These are phyloP conservation scores for Atherinosoma microstoma DNA, from an alignment of 2,797 vertebrate species.

Conservation along the genomic window DNA sequence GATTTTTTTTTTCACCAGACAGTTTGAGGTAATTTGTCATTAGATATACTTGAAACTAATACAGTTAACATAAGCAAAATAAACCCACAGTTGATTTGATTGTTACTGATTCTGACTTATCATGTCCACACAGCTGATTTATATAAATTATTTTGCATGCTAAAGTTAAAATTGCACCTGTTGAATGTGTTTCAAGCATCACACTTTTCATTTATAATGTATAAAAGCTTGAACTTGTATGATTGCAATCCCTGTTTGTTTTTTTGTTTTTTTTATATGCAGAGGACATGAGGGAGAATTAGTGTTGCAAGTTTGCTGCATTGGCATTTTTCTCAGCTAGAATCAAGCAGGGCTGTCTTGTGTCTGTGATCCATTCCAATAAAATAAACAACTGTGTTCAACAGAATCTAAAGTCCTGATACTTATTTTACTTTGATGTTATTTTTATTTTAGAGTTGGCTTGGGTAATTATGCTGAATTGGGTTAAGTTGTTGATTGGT, in stretches of 20 bases:
- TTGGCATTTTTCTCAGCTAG: slow-evolving; percentile 64
- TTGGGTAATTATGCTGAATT: background rate
- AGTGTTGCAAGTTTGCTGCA: slow-evolving; percentile 58
- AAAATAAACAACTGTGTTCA: slow-evolving; percentile 74
- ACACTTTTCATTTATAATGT: slow-evolving; percentile 37
- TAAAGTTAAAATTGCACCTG: slow-evolving; percentile 31
- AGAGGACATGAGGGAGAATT: slow-evolving; percentile 29
- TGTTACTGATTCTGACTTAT: slow-evolving; percentile 13
- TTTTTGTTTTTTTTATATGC: slow-evolving; percentile 21
- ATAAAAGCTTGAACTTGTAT: slow-evolving; percentile 48
- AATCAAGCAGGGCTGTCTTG: slow-evolving; percentile 72
- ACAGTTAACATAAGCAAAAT: background rate
- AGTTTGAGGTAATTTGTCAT: slow-evolving; percentile 34
- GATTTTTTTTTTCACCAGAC: slow-evolving; percentile 40
- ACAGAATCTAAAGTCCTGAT: slow-evolving; percentile 22
- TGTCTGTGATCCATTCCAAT: slow-evolving; percentile 86
- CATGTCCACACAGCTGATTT: slow-evolving; percentile 4
- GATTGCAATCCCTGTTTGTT: slow-evolving; percentile 37
- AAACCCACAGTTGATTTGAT: background rate
- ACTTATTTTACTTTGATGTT: background rate
- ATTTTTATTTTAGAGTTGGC: background rate
- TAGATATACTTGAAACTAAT: slow-evolving; percentile 42
- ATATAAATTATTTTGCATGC: slow-evolving; percentile 50
- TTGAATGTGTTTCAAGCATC: slow-evolving; percentile 29
- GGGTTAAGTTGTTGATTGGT: background rate